Conservation (phyloP, 64 coral and sea anemone genomes). For the Actinia tenebrosa region DNA sequence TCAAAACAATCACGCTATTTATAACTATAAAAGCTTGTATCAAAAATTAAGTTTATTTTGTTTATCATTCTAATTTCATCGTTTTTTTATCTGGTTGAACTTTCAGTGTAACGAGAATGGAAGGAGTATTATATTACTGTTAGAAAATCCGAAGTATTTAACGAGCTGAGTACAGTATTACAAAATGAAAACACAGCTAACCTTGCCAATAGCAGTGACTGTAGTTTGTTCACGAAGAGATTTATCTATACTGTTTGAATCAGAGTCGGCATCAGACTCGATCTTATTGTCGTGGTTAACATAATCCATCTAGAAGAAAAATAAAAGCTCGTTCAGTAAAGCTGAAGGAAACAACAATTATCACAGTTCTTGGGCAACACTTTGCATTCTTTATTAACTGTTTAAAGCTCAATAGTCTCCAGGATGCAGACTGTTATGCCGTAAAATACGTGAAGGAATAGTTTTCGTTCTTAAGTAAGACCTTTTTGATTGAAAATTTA, state of each 20-base stretch:
- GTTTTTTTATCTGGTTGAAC: too few relatives aligned
- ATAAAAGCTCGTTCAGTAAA: neutral
- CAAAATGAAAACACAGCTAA: neutral
- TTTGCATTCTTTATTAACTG: too few relatives aligned
- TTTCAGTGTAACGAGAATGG: too few relatives aligned
- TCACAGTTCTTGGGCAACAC: too few relatives aligned
- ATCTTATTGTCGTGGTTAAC: neutral
- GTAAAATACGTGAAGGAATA: neutral
- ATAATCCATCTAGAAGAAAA: neutral
- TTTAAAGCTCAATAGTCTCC: too few relatives aligned
- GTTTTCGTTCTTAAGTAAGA: neutral
- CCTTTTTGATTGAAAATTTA: neutral
- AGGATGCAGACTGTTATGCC: too few relatives aligned
- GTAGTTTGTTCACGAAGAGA: constrained; percentile 25
- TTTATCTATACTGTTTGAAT: neutral
- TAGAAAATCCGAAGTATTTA: neutral
- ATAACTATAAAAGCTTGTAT: too few relatives aligned
- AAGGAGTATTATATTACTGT: neutral
- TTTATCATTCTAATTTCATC: too few relatives aligned
- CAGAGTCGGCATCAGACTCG: neutral
- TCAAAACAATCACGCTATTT: too few relatives aligned
- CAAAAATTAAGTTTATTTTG: too few relatives aligned
- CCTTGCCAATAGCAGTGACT: constrained; percentile 40
- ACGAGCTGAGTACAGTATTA: neutral
- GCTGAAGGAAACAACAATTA: neutral